Evolutionary conservation across 2,113 vertebrate species (phyloP).

Genomic region (Tursiops truncatus): DNA sequence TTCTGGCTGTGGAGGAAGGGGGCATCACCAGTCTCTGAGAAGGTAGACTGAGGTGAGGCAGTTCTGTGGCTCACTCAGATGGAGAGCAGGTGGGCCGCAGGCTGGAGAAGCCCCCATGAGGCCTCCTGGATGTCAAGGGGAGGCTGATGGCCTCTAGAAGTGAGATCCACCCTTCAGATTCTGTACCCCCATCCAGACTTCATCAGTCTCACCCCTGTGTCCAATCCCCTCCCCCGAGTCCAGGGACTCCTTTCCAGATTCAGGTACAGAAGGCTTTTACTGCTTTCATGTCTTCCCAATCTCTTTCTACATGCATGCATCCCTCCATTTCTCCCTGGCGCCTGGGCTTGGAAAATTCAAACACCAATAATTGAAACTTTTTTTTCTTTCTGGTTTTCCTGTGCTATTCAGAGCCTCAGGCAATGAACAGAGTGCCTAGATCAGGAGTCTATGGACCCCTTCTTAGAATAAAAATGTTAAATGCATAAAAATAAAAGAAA

Average conservation of each 20-base stretch:
- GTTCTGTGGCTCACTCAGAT: background rate
- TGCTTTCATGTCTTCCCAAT: background rate
- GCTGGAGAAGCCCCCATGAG: background rate
- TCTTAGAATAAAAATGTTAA: background rate
- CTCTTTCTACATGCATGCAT: background rate
- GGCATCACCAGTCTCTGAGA: background rate
- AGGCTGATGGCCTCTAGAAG: background rate
- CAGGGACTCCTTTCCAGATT: background rate
- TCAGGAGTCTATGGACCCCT: background rate
- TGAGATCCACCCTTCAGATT: background rate
- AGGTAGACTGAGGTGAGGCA: background rate
- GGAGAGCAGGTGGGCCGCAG: fast-evolving
- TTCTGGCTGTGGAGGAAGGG: background rate
- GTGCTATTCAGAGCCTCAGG: background rate
- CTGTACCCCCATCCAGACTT: background rate
- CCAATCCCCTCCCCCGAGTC: background rate
- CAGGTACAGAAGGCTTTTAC: background rate
- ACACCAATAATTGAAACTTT: background rate
- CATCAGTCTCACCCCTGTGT: background rate
- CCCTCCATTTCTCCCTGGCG: background rate
- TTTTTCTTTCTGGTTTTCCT: background rate
- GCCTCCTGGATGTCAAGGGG: background rate
- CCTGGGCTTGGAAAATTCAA: background rate
- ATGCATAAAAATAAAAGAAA: background rate
- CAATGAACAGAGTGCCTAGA: background rate